Evolutionary conservation across 2,888 invertebrate species (phyloP).

Genomic region (Callyntrura sp.): DNA sequence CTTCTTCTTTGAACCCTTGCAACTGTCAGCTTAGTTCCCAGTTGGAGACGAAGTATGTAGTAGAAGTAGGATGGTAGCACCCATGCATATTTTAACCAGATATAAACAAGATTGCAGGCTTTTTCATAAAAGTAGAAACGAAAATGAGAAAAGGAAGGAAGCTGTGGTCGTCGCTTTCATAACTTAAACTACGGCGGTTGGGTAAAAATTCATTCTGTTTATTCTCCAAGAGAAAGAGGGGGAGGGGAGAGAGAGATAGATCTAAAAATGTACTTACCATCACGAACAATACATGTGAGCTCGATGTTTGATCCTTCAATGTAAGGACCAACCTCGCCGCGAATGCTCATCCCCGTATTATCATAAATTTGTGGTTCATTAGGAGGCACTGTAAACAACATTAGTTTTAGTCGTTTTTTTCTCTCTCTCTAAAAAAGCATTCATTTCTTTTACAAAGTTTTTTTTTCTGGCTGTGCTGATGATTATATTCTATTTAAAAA

Average conservation of each 20-base stretch:
- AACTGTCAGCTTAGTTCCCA: slow-evolving; percentile 25
- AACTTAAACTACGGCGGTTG: neutral
- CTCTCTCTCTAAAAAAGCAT: neutral
- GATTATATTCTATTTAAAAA: neutral
- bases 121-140: neutral
- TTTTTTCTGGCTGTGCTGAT: neutral
- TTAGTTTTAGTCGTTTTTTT: slow-evolving; percentile 19
- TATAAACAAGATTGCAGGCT: neutral
- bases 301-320: slow-evolving; percentile 81
- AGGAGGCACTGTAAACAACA: slow-evolving; percentile 83
- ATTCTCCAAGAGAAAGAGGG: neutral
- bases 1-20: slow-evolving; percentile 27
- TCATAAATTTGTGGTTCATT: slow-evolving; percentile 83
- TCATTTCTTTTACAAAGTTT: neutral
- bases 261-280: slow-evolving; percentile 76
- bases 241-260: neutral
- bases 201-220: slow-evolving; percentile 41
- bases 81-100: slow-evolving; percentile 6
- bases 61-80: neutral
- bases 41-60: neutral
- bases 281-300: slow-evolving; percentile 82
- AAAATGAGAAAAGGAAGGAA: neutral
- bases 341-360: slow-evolving; percentile 79
- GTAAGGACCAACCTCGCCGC: slow-evolving; percentile 82
- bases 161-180: slow-evolving; percentile 14